A percentile compares a stretch with the other conserved stretches of the same genome.
phyloP scores from a whole-genome alignment of 2,113 vertebrate species.

The Sterrhoptilus dennistouni region DNA sequence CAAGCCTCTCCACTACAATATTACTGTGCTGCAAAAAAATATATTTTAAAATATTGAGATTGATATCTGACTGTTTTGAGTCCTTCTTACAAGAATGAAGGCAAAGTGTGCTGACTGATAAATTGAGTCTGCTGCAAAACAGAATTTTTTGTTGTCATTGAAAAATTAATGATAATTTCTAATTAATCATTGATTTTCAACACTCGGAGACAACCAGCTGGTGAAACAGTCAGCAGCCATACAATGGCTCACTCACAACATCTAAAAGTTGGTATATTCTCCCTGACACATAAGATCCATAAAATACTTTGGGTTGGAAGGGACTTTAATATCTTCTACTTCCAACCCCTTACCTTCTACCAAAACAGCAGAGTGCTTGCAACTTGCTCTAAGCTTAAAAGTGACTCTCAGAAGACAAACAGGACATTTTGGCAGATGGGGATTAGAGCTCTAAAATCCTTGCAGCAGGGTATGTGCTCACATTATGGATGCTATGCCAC shows the following conservation, averaged over 20 bases:
- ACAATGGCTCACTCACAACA: neutral
- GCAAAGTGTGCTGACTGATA: neutral
- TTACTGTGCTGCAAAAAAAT: rapidly evolving
- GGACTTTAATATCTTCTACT: neutral
- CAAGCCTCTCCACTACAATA: neutral
- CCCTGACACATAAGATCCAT: neutral
- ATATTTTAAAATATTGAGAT: neutral
- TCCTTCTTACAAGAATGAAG: neutral
- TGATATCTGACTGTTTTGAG: neutral
- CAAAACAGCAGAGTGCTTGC: rapidly evolving
- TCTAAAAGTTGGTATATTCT: neutral
- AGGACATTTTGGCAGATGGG: neutral
- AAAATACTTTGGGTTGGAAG: neutral
- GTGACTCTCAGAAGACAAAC: neutral
- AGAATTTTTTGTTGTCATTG: neutral
- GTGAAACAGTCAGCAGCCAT: neutral
- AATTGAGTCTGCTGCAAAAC: neutral
- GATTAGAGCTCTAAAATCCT: neutral
- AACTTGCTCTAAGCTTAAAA: neutral
- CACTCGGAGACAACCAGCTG: neutral
- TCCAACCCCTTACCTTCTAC: neutral
- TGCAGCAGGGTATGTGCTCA: neutral
- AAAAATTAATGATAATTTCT: neutral
- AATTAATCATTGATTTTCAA: neutral
- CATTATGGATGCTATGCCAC: neutral